phyloP scores from a whole-genome alignment of 2,113 vertebrate genomes.

The Raja brachyura region DNA sequence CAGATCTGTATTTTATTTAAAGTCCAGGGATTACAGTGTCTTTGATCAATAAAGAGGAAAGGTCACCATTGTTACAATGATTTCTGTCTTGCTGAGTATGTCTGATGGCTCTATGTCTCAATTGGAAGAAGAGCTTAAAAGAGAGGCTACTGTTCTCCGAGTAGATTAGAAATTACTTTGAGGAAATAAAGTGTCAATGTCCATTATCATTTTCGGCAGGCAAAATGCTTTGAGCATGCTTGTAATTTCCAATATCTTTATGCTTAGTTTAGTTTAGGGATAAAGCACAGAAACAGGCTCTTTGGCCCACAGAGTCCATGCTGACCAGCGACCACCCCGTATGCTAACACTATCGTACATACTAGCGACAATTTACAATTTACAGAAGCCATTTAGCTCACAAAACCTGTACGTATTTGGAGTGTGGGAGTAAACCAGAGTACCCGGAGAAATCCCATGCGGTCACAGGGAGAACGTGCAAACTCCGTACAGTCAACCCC shows the following conservation, averaged over 20 bases:
- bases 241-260: not conserved
- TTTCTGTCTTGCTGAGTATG: not conserved
- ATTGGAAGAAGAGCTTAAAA: not conserved
- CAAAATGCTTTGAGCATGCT: not conserved
- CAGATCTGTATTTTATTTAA: not conserved
- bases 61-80: not conserved
- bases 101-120: not conserved
- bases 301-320: no score
- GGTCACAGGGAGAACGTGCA: no score
- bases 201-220: not conserved
- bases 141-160: not conserved
- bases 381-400: no score
- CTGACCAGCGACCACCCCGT: no score
- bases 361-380: no score
- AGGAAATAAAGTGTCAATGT: not conserved
- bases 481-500: no score
- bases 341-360: no score
- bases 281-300: no score
- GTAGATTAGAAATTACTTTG: slow-evolving; percentile 15
- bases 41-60: slow-evolving; percentile 25
- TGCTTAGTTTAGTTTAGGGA: not conserved
- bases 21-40: not conserved
- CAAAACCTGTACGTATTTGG: no score
- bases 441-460: no score
- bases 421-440: no score